These are phyloP conservation scores for Cryptocheilus praepositus DNA, from an alignment of 2,888 invertebrate species.

Conservation along the genomic window DNA sequence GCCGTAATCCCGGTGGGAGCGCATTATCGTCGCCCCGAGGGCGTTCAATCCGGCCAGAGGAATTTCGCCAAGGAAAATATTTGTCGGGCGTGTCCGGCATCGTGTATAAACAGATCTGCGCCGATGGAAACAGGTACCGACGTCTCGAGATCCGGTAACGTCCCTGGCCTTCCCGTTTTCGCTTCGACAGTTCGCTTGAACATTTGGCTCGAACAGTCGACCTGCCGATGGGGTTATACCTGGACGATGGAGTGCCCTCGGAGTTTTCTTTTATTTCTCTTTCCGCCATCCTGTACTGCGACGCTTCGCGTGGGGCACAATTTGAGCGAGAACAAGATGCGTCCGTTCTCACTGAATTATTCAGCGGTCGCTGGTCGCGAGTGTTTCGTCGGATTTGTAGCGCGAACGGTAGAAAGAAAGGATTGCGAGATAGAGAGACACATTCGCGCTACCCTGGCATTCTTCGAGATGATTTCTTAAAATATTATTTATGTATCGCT, in stretches of 20 bases:
- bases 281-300: neutral
- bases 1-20: slow-evolving; percentile 65
- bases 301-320: slow-evolving; percentile 48
- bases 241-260: slow-evolving; percentile 18
- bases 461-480: no score
- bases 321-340: slow-evolving; percentile 58
- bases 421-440: slow-evolving; percentile 10
- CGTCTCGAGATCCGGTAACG: slow-evolving; percentile 22
- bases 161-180: slow-evolving; percentile 24
- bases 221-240: neutral
- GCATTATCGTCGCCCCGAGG: slow-evolving; percentile 61
- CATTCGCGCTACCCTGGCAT: no score
- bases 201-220: slow-evolving; percentile 15
- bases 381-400: slow-evolving; percentile 72
- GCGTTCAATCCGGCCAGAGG: slow-evolving; percentile 39
- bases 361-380: slow-evolving; percentile 65
- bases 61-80: slow-evolving; percentile 70
- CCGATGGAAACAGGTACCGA: slow-evolving; percentile 49
- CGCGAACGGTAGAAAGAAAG: slow-evolving; percentile 56
- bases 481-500: no score
- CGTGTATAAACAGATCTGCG: slow-evolving; percentile 72
- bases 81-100: slow-evolving; percentile 71
- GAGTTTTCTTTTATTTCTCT: slow-evolving; percentile 11
- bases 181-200: slow-evolving; percentile 4
- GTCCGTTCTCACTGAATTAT: slow-evolving; percentile 68